phyloP scores from a whole-genome alignment of 2,113 vertebrate genomes.

The Nothocercus julius region DNA sequence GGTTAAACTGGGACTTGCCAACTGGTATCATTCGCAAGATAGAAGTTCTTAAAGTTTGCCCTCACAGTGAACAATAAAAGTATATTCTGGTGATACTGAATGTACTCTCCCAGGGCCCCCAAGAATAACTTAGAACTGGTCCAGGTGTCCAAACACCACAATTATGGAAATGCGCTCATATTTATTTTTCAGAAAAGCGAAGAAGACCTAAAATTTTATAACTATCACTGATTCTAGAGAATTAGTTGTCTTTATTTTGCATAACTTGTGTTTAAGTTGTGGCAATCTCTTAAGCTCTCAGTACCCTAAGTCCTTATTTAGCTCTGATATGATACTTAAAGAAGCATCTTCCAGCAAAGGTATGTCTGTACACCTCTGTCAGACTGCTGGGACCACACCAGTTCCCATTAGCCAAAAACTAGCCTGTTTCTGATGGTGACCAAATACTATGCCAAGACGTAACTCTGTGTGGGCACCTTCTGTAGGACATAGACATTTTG shows the following conservation, averaged over 20 bases:
- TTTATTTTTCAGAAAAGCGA: neutral
- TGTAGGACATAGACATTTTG: neutral
- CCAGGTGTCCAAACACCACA: neutral
- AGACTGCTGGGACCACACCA: neutral
- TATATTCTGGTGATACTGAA: neutral
- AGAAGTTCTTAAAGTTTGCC: neutral
- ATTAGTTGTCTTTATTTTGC: neutral
- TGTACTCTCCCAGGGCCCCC: neutral
- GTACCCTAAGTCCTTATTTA: neutral
- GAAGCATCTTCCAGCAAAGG: neutral
- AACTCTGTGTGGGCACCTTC: neutral
- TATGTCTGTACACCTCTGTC: neutral
- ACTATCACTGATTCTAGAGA: neutral
- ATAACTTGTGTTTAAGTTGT: neutral
- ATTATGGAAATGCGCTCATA: neutral
- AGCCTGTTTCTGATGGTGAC: neutral
- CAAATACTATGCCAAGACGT: neutral
- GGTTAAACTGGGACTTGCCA: neutral
- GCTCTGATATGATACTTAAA: neutral
- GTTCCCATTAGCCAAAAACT: neutral
- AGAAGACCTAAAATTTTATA: neutral
- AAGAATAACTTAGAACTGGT: neutral
- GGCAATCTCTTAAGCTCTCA: neutral
- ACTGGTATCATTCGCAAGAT: neutral
- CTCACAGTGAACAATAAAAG: neutral